These are phyloP conservation scores for Blera fallax DNA, from an alignment of 2,888 invertebrate genomes.

Conservation along the genomic window DNA sequence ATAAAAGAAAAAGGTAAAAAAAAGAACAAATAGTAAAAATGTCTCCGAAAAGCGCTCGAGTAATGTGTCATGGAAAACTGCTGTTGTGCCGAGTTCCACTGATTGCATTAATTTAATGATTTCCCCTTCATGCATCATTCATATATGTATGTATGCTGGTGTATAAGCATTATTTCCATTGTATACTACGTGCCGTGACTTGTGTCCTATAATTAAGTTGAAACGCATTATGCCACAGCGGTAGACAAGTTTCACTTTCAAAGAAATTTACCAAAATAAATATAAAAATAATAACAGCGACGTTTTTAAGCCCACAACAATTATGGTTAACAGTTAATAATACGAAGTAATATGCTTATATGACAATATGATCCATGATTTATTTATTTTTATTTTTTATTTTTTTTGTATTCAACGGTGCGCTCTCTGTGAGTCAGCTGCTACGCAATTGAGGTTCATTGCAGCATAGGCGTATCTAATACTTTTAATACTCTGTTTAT, in stretches of 20 bases:
- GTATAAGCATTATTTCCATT: not conserved
- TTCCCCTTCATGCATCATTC: conserved; percentile 38
- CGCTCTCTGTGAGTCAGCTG: conserved; percentile 19
- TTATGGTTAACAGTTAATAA: conserved; percentile 15
- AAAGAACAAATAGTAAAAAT: not conserved
- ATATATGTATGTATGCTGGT: not conserved
- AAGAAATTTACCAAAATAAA: conserved; percentile 36
- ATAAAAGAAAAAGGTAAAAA: not conserved
- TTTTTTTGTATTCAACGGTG: conserved; percentile 11
- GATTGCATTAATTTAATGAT: conserved; percentile 17
- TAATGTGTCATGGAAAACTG: conserved; percentile 23
- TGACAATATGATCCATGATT: conserved; percentile 16
- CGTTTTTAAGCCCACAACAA: not conserved
- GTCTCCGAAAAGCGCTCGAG: conserved; percentile 1
- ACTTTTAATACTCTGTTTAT: conserved; percentile 16
- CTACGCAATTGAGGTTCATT: conserved; percentile 49
- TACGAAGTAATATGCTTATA: conserved; percentile 3
- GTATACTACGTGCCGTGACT: conserved; percentile 30
- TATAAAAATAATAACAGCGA: not conserved
- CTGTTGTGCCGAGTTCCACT: not conserved
- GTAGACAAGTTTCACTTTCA: conserved; percentile 56
- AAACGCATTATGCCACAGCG: conserved; percentile 38
- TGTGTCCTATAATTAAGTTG: conserved; percentile 35
- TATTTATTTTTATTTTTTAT: not conserved
- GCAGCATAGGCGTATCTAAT: conserved; percentile 48